These are phyloP conservation scores for Uromys caudimaculatus DNA, from an alignment of 2,797 vertebrate genomes.

Conservation along the genomic window DNA sequence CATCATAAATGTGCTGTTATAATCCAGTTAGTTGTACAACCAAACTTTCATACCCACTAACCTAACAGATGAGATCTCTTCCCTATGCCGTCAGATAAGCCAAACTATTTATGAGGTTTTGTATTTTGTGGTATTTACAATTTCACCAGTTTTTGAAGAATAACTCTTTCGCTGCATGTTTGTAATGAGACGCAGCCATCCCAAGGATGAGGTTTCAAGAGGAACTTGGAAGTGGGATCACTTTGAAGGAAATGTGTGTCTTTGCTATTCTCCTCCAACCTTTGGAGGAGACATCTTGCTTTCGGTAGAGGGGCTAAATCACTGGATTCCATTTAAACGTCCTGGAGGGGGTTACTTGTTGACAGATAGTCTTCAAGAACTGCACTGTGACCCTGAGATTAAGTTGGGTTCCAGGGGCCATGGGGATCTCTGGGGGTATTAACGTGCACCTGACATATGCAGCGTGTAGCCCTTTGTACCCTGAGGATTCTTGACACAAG, in stretches of 20 bases:
- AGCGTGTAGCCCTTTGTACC: background rate
- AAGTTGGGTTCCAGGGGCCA: background rate
- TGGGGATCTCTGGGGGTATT: background rate
- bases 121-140: background rate
- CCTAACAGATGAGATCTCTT: background rate
- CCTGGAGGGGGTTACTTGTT: background rate
- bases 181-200: background rate
- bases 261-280: background rate
- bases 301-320: background rate
- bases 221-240: background rate
- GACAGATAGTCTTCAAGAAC: background rate
- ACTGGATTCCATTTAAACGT: background rate
- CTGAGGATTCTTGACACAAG: slow-evolving; percentile 7
- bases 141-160: background rate
- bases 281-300: background rate
- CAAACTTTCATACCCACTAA: background rate
- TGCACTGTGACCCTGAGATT: background rate
- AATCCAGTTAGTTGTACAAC: background rate
- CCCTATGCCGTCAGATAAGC: background rate
- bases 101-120: background rate
- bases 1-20: background rate
- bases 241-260: background rate
- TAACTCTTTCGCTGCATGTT: background rate
- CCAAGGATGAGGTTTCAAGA: background rate
- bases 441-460: background rate